Conservation (phyloP, 2,113 vertebrate genomes). For the Microcebus murinus region DNA sequence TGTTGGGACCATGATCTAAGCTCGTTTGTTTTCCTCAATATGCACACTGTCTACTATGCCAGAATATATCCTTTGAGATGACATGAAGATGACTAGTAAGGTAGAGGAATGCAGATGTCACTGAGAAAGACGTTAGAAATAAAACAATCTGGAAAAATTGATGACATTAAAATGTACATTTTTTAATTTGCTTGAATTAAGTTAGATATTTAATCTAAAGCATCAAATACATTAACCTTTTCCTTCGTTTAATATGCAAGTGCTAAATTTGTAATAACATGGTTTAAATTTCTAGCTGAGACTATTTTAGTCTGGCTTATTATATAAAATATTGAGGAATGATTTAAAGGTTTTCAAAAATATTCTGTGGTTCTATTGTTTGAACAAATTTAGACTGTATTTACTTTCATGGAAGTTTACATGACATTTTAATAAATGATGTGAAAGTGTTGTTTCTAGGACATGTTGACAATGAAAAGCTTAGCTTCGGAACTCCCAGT, state of each 20-base stretch:
- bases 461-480: not conserved
- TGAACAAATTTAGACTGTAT: not conserved
- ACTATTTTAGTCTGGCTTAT: not conserved
- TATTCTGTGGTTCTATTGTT: not conserved
- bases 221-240: not conserved
- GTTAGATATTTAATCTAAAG: not conserved
- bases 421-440: conserved; percentile 24
- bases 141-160: not conserved
- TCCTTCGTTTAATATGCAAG: not conserved
- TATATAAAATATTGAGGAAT: conserved; percentile 2
- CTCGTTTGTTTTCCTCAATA: not conserved
- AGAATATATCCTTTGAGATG: not conserved
- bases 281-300: not conserved
- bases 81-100: not conserved
- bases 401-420: conserved; percentile 32
- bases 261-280: not conserved
- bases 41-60: not conserved
- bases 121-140: not conserved
- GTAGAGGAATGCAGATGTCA: not conserved
- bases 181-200: not conserved
- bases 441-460: not conserved
- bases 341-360: conserved; percentile 5
- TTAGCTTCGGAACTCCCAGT: not conserved
- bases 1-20: not conserved
- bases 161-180: not conserved